Evolutionary conservation across 2,113 vertebrate species (phyloP).

Genomic region (Grantiella picta): DNA sequence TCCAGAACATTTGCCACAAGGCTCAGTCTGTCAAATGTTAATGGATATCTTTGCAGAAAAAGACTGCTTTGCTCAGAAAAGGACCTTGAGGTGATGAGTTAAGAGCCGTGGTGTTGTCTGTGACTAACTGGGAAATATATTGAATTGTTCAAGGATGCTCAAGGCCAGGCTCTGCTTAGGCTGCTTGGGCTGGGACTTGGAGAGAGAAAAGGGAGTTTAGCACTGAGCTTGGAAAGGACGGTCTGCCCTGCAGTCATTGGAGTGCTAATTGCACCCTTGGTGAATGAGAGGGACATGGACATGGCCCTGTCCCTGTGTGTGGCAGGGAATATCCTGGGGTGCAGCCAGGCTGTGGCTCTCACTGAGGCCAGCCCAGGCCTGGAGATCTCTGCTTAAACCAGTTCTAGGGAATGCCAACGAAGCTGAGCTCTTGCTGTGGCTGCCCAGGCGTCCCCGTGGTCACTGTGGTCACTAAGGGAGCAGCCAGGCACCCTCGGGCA

Average conservation of each 20-base stretch:
- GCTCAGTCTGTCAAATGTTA: not conserved
- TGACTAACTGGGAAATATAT: not conserved
- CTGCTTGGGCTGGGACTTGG: not conserved
- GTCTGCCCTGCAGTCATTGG: not conserved
- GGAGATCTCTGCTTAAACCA: not conserved
- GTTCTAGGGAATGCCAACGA: not conserved
- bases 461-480: not conserved
- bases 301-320: rapidly evolving
- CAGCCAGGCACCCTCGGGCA: not conserved
- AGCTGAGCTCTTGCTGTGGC: not conserved
- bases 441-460: not conserved
- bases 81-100: not conserved
- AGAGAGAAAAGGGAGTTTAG: not conserved
- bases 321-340: not conserved
- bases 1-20: not conserved
- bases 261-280: not conserved
- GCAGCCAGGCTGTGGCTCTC: not conserved
- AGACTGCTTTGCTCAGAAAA: not conserved
- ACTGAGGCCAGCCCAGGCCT: not conserved
- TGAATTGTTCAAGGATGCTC: not conserved
- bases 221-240: not conserved
- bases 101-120: not conserved
- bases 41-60: not conserved
- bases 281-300: not conserved
- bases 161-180: not conserved